Base-by-base conservation (phyloP, 2,797 vertebrate genomes). In the Platyrinchus mystaceus region DNA sequence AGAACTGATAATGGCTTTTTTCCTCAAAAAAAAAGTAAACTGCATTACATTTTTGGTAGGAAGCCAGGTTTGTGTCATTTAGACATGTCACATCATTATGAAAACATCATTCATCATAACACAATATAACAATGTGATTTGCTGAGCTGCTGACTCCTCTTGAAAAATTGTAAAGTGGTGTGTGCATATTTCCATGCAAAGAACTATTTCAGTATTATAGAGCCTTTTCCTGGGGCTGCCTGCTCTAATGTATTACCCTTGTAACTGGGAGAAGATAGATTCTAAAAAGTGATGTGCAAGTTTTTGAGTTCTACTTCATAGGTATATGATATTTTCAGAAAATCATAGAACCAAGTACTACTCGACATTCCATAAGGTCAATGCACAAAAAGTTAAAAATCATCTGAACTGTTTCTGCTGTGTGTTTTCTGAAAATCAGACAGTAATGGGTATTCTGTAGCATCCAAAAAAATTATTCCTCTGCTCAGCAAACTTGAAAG, bases 61-160 rank as follows among this genome's bases (percentile, higher is more conserved):
- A 88, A 97, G 91, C 94, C 97, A 97, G 80, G 13, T 46, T 97
- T 97, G 97, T 96, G 94, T 95, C 94, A 93, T 97, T 97, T 97
- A 95, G 84, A 84, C 74, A 70, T 96, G 91, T 93, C 94, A 90
- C 58, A 53, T 97, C 77, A 3, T 95, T 97, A 96, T 95, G 89
- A 97, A 97, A 97, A 94, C 73, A 96, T 95, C 90, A 95, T 97
- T 94, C 89, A 93, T 97, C 87, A 90, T 95, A 95, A 94, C 78
- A 93, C 83, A 96, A 84, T 71, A 41, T 95, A 97, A 92, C 90
- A 95, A 80, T 95, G 88, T 95, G 94, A 95, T 97, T 97, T 97
- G 87, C 89, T 89, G 68, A 97, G 91, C 88, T 93, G 83, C 52
- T 89, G 90, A 87, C 94, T 95, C 89, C 91, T 87, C 88, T 84